Conservation (phyloP, 37 sponge, comb jelly and placozoan genomes). For the Spongia lamella region DNA sequence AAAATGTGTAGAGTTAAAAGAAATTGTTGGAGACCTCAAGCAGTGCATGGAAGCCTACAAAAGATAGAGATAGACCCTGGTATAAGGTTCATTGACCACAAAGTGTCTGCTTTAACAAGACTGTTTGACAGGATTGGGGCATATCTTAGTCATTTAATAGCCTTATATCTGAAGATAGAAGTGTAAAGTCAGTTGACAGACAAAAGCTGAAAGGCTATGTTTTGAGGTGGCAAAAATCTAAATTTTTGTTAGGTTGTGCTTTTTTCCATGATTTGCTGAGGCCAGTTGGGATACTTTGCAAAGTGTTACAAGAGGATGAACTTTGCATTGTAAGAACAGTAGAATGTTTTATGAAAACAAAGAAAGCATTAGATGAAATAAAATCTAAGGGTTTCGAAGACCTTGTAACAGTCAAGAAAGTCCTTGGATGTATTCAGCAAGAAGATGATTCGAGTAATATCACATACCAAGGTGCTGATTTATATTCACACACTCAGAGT, state of each 20-base stretch:
- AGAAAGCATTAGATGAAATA: conserved; percentile 29
- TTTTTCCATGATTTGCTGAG: conserved; percentile 66
- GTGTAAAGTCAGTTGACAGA: conserved; percentile 47
- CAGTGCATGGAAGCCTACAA: conserved; percentile 42
- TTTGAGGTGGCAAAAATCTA: conserved; percentile 40
- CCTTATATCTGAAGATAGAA: conserved; percentile 53
- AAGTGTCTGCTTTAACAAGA: conserved; percentile 52
- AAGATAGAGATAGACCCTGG: no score
- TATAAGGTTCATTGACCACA: conserved; percentile 63
- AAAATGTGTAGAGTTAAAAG: conserved; percentile 60
- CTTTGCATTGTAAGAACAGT: conserved; percentile 53
- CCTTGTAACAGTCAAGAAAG: conserved; percentile 64
- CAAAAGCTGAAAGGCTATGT: conserved; percentile 58
- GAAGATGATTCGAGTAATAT: background rate
- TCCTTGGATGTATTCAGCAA: conserved; percentile 31
- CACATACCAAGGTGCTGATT: conserved; percentile 32
- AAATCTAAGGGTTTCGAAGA: conserved; percentile 34
- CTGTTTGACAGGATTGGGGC: conserved; percentile 58
- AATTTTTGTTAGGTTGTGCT: conserved; percentile 70
- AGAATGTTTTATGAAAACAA: conserved; percentile 66
- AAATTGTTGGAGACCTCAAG: conserved; percentile 48
- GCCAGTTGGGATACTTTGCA: conserved; percentile 50
- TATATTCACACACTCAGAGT: no score
- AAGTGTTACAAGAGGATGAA: conserved; percentile 58
- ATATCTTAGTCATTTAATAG: conserved; percentile 56